A percentile compares a stretch with the other conserved stretches of the same genome.
Conservation (phyloP, 1,140 invertebrate species). For the Bombus superbus region DNA sequence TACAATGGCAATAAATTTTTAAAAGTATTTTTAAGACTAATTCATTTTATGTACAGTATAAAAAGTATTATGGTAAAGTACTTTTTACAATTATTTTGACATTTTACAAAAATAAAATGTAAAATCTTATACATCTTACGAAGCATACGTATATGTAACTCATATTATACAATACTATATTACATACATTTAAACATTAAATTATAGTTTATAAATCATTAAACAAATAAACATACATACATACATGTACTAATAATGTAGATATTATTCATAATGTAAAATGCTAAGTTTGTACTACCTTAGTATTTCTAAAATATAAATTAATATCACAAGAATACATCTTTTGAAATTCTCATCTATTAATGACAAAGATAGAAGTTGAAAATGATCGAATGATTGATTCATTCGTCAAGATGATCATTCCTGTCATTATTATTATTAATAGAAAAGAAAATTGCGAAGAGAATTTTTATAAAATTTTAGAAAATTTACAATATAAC, state of each 20-base stretch:
- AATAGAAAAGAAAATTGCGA: not conserved
- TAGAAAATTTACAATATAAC: not conserved
- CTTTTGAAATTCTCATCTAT: not conserved
- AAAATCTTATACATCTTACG: constrained; percentile 30
- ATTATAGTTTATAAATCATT: not conserved
- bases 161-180: constrained; percentile 26
- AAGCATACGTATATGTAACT: constrained; percentile 14
- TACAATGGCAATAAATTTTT: constrained; percentile 20
- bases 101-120: constrained; percentile 47
- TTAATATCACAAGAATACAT: constrained; percentile 35
- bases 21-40: constrained; percentile 28
- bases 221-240: constrained; percentile 1
- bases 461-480: not conserved
- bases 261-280: constrained; percentile 38
- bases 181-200: constrained; percentile 4
- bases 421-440: not conserved
- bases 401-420: not conserved
- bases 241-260: not conserved
- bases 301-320: constrained; percentile 14
- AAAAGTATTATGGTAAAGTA: constrained; percentile 44
- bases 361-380: not conserved
- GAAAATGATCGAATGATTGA: not conserved
- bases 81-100: constrained; percentile 42
- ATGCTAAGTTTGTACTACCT: constrained; percentile 27
- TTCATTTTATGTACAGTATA: constrained; percentile 51